Conservation (phyloP, 2,113 vertebrate genomes). For the Mobula hypostoma region DNA sequence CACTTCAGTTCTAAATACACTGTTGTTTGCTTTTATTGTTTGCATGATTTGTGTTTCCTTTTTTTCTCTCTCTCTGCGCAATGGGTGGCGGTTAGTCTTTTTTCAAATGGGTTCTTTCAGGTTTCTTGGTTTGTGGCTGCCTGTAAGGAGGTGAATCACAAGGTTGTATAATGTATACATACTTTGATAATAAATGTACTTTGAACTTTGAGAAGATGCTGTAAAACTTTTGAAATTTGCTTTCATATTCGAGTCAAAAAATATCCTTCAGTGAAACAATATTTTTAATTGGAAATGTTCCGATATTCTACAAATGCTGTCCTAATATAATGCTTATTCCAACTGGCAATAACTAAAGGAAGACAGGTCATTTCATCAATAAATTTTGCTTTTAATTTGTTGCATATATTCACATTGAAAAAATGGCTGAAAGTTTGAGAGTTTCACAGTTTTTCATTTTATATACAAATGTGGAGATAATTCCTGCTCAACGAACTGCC, state of each 20-base stretch:
- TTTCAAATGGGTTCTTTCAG: no score
- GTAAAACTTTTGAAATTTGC: not conserved
- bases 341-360: not conserved
- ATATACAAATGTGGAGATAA: not conserved
- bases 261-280: not conserved
- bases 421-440: not conserved
- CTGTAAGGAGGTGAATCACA: no score
- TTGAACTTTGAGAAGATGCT: not conserved
- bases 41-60: no score
- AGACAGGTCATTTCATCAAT: not conserved
- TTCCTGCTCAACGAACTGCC: not conserved
- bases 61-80: no score
- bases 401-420: not conserved
- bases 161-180: not conserved
- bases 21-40: no score
- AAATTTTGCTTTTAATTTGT: not conserved
- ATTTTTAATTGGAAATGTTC: constrained; percentile 1
- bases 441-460: constrained; percentile 29
- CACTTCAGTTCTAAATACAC: no score
- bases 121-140: no score
- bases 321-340: not conserved
- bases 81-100: no score
- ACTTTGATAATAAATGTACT: not conserved
- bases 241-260: not conserved
- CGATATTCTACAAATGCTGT: not conserved